Base-by-base conservation (phyloP, 1,140 invertebrate species). In the Tribolium madens region DNA sequence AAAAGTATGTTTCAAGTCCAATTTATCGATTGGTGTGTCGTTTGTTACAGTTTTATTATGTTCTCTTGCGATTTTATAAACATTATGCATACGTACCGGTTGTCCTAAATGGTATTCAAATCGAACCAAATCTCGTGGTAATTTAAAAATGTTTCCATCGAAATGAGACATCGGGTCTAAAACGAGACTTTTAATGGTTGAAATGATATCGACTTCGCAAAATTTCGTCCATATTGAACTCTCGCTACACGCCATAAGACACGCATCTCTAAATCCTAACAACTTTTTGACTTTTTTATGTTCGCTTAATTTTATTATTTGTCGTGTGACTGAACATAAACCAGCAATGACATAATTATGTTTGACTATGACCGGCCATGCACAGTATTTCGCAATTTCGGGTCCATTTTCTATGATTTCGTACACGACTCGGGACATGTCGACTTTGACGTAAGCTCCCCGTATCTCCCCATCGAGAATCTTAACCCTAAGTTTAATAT, bases 211-310 rank as follows among this genome's bases (percentile, higher is more conserved):
- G 13, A 96, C 88, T 88, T 98, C 96, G 88, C 96, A 97, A 84
- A 96, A 96, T 81, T 93, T 94, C 0, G 96, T 97, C 96, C 96
- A 98, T 18, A 94, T 88, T 4, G 96, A 97, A 0, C 91, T 89
- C 88, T 97, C 95, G 10, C 93, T 92, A 79, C 94, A 95, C 6
- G 94, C 93, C 76, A 93, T 87, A 1, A 97, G 87, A 84, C 95
- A 96, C 50, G 91, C 90, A 53, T 90, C 89, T 75, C 94, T 90
- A 81, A 96, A 96, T 1, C 95, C 94, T 12, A 96, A 84, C 21
- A 94, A 85, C 12, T 88, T 86, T 14, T 88, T 87, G 12, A 88
- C 86, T 53, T 89, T 84, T 87, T 75, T 15, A 76, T 83, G 33
- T 50, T 76, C 7, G 78, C 79, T 77, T 64, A 26, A 12, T 82